Percentiles rank a stretch among this genome's conserved stretches.
Evolutionary conservation across 2,888 invertebrate species (phyloP).

Genomic region (Drosophila neoperkinsi): DNA sequence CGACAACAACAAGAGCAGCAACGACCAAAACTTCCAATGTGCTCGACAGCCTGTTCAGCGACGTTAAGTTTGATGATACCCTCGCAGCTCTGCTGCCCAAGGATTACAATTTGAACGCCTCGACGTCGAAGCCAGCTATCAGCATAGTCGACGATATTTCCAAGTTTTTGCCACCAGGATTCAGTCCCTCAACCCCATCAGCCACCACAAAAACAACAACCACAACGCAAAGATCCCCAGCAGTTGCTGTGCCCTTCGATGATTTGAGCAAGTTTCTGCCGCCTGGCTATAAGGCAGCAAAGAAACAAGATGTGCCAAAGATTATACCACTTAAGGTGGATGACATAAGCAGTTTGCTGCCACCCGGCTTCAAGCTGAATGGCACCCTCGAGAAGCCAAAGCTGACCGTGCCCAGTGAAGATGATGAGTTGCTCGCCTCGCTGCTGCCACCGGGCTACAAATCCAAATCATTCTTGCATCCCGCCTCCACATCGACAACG

Average conservation of each 20-base stretch:
- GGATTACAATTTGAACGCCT: slow-evolving; percentile 86
- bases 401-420: slow-evolving; percentile 30
- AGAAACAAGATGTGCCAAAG: slow-evolving; percentile 48
- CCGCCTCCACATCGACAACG: slow-evolving; percentile 55
- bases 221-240: slow-evolving; percentile 59
- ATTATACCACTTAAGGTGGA: slow-evolving; percentile 84
- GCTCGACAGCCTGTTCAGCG: slow-evolving; percentile 80
- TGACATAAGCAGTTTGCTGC: slow-evolving; percentile 88
- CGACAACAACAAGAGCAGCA: slow-evolving; percentile 43
- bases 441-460: slow-evolving; percentile 88
- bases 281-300: slow-evolving; percentile 87
- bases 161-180: slow-evolving; percentile 88
- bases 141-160: slow-evolving; percentile 87
- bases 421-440: slow-evolving; percentile 79
- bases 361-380: slow-evolving; percentile 87
- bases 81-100: slow-evolving; percentile 86
- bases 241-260: slow-evolving; percentile 85
- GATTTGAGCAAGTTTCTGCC: slow-evolving; percentile 88
- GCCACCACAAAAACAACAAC: slow-evolving; percentile 57
- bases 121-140: slow-evolving; percentile 82
- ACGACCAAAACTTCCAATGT: slow-evolving; percentile 33
- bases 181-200: slow-evolving; percentile 55
- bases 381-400: slow-evolving; percentile 46
- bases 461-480: slow-evolving; percentile 65
- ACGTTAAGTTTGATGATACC: slow-evolving; percentile 83